Conservation (phyloP, 30 jellyfish, hydroid and myxozoan genomes). For the Calvadosia cruxmelitensis region DNA sequence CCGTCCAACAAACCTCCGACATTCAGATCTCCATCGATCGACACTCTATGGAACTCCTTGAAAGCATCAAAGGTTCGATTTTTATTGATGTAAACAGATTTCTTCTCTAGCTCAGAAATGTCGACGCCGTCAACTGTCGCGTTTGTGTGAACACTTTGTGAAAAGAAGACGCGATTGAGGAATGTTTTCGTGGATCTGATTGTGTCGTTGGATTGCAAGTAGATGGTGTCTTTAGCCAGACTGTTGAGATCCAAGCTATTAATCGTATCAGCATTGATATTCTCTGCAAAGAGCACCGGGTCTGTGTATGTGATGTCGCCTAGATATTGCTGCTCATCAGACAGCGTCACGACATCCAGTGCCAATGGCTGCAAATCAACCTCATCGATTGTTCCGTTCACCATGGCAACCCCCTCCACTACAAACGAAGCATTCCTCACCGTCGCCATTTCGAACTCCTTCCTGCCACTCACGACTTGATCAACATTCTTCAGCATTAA, state of each 20-base stretch:
- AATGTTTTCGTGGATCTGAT: slow-evolving; percentile 7
- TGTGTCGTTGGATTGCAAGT: slow-evolving; percentile 14
- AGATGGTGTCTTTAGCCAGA: slow-evolving; percentile 21
- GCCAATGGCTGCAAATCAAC: slow-evolving; percentile 45
- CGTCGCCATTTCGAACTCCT: not conserved
- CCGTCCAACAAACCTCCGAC: not conserved
- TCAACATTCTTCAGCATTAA: slow-evolving; percentile 11
- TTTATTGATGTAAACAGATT: not conserved
- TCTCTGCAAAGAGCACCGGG: not conserved
- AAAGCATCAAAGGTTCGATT: not conserved
- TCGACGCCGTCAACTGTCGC: slow-evolving; percentile 61
- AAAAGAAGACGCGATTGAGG: not conserved
- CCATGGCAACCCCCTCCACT: not conserved
- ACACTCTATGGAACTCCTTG: not conserved
- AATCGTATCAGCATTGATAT: not conserved
- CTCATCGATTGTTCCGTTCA: slow-evolving; percentile 12
- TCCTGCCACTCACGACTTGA: slow-evolving; percentile 24
- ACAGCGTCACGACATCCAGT: slow-evolving; percentile 3
- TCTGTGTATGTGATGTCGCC: slow-evolving; percentile 6
- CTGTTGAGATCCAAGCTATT: not conserved
- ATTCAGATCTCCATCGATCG: slow-evolving; percentile 4
- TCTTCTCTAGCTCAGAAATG: slow-evolving; percentile 9
- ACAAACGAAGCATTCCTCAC: slow-evolving; percentile 5
- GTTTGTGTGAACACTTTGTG: slow-evolving; percentile 10
- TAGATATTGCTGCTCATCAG: slow-evolving; percentile 8